phyloP scores from a whole-genome alignment of 1,140 invertebrate genomes.

The Ooceraea biroi region DNA sequence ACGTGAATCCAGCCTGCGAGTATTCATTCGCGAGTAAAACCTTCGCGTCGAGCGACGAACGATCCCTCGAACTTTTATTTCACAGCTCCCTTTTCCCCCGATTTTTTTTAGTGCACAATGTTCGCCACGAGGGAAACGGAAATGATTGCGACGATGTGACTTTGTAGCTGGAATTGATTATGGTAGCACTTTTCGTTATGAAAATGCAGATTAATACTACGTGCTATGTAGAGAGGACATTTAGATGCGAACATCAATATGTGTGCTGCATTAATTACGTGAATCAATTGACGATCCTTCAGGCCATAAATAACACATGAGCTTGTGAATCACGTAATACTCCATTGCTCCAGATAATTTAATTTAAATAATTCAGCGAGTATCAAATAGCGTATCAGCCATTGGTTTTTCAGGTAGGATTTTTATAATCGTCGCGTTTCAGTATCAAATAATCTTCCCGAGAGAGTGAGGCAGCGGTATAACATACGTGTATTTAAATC shows the following conservation, averaged over 20 bases:
- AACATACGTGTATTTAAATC: slow-evolving; percentile 34
- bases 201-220: too few species aligned
- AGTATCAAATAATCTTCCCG: not conserved
- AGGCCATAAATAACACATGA: not conserved
- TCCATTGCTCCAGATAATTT: not conserved
- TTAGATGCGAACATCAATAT: not conserved
- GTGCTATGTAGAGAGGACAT: too few species aligned
- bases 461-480: not conserved
- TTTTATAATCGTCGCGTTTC: not conserved
- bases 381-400: not conserved
- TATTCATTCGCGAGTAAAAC: slow-evolving; percentile 46
- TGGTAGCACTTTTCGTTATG: too few species aligned
- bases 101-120: not conserved
- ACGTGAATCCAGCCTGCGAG: slow-evolving; percentile 17
- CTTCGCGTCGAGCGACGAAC: slow-evolving; percentile 4
- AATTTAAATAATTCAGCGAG: slow-evolving; percentile 22
- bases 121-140: not conserved
- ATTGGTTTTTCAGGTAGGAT: not conserved
- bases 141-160: not conserved
- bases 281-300: not conserved
- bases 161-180: too few species aligned
- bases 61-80: slow-evolving; percentile 45
- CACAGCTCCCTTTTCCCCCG: not conserved
- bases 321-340: not conserved
- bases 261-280: not conserved